Conservation (phyloP, 2,797 vertebrate species). For the Naso thynnoides region DNA sequence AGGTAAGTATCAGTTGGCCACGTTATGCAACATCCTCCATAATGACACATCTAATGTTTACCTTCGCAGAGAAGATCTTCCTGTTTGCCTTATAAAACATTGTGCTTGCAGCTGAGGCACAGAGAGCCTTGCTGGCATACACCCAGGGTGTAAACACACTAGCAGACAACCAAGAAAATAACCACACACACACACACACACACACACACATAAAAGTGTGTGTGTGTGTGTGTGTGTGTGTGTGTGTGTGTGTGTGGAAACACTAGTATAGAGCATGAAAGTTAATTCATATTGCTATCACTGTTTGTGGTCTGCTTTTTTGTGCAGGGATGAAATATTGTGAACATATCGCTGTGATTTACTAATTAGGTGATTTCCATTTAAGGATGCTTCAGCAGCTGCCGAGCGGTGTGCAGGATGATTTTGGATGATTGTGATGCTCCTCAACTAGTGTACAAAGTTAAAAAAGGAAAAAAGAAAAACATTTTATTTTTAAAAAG, state of each 20-base stretch:
- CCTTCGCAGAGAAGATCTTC: conserved; percentile 74
- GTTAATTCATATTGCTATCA: not conserved
- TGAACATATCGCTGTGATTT: conserved; percentile 5
- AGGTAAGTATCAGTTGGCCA: conserved; percentile 64
- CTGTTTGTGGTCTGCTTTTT: not conserved
- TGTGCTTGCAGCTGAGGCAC: conserved; percentile 72
- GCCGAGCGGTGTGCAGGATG: not conserved
- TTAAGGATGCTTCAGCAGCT: not conserved
- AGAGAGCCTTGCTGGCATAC: conserved; percentile 73
- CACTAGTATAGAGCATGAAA: not conserved
- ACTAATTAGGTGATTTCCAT: not conserved
- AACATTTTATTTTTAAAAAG: not conserved
- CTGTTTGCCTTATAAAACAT: conserved; percentile 80
- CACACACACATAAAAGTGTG: conserved; percentile 27
- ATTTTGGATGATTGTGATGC: not conserved
- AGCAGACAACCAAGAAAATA: conserved; percentile 53
- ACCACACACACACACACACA: conserved; percentile 18
- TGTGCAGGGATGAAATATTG: not conserved
- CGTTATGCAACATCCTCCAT: conserved; percentile 74
- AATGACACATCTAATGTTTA: conserved; percentile 79
- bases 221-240: conserved; percentile 25
- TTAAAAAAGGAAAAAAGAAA: not conserved
- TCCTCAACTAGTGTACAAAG: not conserved
- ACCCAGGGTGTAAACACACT: conserved; percentile 70
- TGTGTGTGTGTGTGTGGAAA: too few species aligned